Conservation (phyloP, 2,888 invertebrate species). For the Thymelicus lineola region DNA sequence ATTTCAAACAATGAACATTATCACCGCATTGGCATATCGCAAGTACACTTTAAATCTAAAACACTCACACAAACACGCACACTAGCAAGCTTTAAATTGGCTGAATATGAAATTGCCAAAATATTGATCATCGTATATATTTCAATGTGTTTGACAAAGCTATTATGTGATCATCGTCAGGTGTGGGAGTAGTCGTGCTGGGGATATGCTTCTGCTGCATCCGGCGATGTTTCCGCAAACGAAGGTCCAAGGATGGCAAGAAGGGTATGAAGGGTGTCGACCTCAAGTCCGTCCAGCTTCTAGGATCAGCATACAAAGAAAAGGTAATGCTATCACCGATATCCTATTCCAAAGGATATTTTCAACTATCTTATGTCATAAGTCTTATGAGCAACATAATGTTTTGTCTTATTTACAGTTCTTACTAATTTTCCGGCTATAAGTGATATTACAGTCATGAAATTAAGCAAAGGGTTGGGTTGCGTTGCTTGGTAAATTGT, state of each 20-base stretch:
- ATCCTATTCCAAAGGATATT: neutral
- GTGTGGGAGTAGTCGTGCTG: slow-evolving; percentile 91
- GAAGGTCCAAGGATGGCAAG: slow-evolving; percentile 97
- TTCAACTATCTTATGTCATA: neutral
- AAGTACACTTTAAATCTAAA: neutral
- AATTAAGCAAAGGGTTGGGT: neutral
- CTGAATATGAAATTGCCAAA: too few species aligned
- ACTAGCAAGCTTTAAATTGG: neutral
- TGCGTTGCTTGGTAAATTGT: neutral
- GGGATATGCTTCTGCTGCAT: slow-evolving; percentile 96
- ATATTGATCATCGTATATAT: too few species aligned
- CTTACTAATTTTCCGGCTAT: neutral
- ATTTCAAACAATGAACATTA: neutral
- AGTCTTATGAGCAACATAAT: neutral
- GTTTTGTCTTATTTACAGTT: slow-evolving; percentile 16
- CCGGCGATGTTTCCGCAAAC: slow-evolving; percentile 95
- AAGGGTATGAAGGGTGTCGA: slow-evolving; percentile 98
- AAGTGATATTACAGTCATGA: neutral
- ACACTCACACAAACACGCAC: neutral
- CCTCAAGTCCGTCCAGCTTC: slow-evolving; percentile 97
- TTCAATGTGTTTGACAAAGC: neutral
- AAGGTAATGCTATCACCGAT: slow-evolving; percentile 89
- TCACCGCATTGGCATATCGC: neutral
- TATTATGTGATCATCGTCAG: slow-evolving; percentile 62
- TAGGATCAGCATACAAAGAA: slow-evolving; percentile 98